Base-by-base conservation (phyloP, 2,888 invertebrate species). In the Cactoblastis cactorum region DNA sequence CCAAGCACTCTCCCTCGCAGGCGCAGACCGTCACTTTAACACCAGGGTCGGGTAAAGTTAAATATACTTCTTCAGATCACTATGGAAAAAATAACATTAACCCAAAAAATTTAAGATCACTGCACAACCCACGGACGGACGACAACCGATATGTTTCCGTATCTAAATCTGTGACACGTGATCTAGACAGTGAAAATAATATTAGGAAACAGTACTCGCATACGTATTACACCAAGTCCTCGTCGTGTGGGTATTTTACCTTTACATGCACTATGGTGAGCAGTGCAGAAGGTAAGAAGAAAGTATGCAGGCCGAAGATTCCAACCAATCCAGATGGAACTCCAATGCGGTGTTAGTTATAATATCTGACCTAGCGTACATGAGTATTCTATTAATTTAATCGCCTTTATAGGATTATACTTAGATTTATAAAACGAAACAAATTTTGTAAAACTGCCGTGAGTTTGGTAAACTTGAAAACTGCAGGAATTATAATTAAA, bases 211-310 rank as follows among this genome's bases (percentile, higher is more conserved):
- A 94, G 78, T 94, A 92, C 69, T 92, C 94, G 1, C 94, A 94
- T 58, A 94, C 95, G 0, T 96, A 95, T 79, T 96, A 95, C 66
- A 95, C 96, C 0, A 96, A 96, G 77, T 95, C 95, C 6, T 96
- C 96, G 1, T 95, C 95, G 1, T 96, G 96, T 73, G 96, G 96
- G 6, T 95, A 95, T 71, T 96, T 96, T 62, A 95, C 96, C 1
- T 96, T 96, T 75, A 94, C 95, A 0, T 96, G 96, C 71, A 95
- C 95, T 46, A 93, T 95, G 70, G 94, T 95, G 0, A 93, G 94
- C 63, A 94, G 94, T 9, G 92, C 93, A 0, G 94, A 94, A 69
- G 95, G 95, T 11, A 92, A 93, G 60, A 95, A 94, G 61, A 95
- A 95, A 78, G 93, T 96, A 51, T 96, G 96, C 72, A 93, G 93